phyloP scores from a whole-genome alignment of 1,140 invertebrate species.

The Anastatus disparis region DNA sequence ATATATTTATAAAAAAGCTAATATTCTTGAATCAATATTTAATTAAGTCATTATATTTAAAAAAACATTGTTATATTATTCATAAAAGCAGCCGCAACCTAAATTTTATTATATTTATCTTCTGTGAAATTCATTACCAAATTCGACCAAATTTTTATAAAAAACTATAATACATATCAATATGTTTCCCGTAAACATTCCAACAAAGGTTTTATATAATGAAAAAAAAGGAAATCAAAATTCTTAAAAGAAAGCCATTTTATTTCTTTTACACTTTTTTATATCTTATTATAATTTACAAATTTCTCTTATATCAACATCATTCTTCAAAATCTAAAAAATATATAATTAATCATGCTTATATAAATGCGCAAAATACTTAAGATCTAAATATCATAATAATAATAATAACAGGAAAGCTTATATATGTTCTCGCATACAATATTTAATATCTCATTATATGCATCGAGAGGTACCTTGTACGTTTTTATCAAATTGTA shows the following conservation, averaged over 20 bases:
- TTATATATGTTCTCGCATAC: conserved; percentile 42
- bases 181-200: too few relatives aligned
- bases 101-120: too few relatives aligned
- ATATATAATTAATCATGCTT: conserved; percentile 53
- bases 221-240: not conserved
- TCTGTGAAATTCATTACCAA: too few relatives aligned
- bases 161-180: too few relatives aligned
- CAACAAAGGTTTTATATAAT: too few relatives aligned
- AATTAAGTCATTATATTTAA: too few relatives aligned
- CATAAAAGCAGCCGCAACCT: too few relatives aligned
- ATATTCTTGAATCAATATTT: too few relatives aligned
- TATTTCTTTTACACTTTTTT: conserved; percentile 33
- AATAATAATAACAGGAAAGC: conserved; percentile 58
- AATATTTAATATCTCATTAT: conserved; percentile 42
- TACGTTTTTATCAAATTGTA: conserved; percentile 55
- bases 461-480: conserved; percentile 41
- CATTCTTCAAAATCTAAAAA: conserved; percentile 52
- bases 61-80: too few relatives aligned
- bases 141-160: too few relatives aligned
- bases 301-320: conserved; percentile 52
- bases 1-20: too few relatives aligned
- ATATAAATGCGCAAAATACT: conserved; percentile 5
- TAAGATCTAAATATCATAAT: conserved; percentile 46
- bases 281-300: conserved; percentile 62
- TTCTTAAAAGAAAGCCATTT: conserved; percentile 28